A percentile compares a stretch with the other conserved stretches of the same genome.
Conservation (phyloP, 1,140 invertebrate genomes). For the Lerema accius region DNA sequence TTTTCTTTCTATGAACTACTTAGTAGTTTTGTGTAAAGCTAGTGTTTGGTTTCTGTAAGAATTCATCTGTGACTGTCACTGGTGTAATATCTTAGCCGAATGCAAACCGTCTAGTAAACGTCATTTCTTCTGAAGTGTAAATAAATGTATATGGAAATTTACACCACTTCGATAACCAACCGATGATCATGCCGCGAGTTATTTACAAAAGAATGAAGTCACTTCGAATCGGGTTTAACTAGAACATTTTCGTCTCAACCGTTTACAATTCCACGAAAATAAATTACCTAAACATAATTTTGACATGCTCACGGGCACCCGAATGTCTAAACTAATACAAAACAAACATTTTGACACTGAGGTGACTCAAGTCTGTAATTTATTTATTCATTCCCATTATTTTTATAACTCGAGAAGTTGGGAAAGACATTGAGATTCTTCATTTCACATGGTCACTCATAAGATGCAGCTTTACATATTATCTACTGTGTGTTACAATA, state of each 20-base stretch:
- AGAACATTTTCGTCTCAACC: neutral
- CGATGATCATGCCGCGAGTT: no score
- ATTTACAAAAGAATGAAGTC: no score
- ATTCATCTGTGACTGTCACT: no score
- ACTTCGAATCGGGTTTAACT: no score
- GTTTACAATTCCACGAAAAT: neutral
- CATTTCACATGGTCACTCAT: neutral
- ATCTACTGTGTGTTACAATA: neutral
- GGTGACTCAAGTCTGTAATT: neutral
- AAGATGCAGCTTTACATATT: neutral
- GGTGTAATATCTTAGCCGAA: no score
- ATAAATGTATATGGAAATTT: no score
- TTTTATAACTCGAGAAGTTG: neutral
- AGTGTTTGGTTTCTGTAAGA: no score
- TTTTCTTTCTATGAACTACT: no score
- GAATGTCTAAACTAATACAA: neutral
- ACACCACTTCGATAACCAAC: no score
- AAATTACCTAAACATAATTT: neutral
- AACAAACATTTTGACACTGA: neutral
- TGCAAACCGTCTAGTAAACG: no score
- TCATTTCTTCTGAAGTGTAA: no score
- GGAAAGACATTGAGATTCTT: neutral
- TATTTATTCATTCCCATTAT: neutral
- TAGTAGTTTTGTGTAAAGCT: no score
- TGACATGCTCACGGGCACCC: neutral